phyloP scores from a whole-genome alignment of 2,797 vertebrate species.

The Vespertilio murinus region DNA sequence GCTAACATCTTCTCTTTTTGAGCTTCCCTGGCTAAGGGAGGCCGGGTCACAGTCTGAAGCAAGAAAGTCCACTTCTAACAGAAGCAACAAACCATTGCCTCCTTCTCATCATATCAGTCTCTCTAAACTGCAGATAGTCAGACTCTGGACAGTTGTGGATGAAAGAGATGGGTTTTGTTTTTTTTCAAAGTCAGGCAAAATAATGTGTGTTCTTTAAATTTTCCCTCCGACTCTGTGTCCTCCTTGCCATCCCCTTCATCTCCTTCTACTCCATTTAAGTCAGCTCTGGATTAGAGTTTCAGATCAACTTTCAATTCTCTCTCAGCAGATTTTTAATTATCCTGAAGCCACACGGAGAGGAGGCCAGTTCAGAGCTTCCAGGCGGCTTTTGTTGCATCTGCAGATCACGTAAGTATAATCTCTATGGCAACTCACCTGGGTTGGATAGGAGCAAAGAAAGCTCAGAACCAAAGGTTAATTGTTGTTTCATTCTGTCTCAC shows the following conservation, averaged over 20 bases:
- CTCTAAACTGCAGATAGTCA: not conserved
- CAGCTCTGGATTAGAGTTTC: constrained; percentile 55
- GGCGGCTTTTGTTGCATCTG: constrained; percentile 75
- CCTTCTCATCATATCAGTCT: not conserved
- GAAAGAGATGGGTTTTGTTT: not conserved
- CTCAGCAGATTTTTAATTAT: constrained; percentile 82
- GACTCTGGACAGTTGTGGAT: not conserved
- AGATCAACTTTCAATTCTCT: constrained; percentile 72
- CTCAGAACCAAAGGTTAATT: constrained; percentile 84
- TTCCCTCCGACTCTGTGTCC: not conserved
- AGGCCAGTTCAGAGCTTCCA: constrained; percentile 71
- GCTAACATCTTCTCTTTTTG: not conserved
- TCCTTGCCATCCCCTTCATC: not conserved
- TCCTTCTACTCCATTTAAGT: constrained; percentile 29
- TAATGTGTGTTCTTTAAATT: not conserved
- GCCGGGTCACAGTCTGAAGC: not conserved
- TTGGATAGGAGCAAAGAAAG: constrained; percentile 73
- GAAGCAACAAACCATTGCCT: not conserved
- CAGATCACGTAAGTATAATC: constrained; percentile 78
- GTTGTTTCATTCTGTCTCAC: constrained; percentile 74
- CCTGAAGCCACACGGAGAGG: constrained; percentile 70
- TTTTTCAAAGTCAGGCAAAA: constrained; percentile 5
- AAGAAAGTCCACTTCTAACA: not conserved
- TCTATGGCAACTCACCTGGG: constrained; percentile 83
- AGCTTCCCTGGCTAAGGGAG: not conserved